A percentile compares a stretch with the other conserved stretches of the same genome.
Conservation (phyloP, 2,888 invertebrate species). For the Molorchus minor region DNA sequence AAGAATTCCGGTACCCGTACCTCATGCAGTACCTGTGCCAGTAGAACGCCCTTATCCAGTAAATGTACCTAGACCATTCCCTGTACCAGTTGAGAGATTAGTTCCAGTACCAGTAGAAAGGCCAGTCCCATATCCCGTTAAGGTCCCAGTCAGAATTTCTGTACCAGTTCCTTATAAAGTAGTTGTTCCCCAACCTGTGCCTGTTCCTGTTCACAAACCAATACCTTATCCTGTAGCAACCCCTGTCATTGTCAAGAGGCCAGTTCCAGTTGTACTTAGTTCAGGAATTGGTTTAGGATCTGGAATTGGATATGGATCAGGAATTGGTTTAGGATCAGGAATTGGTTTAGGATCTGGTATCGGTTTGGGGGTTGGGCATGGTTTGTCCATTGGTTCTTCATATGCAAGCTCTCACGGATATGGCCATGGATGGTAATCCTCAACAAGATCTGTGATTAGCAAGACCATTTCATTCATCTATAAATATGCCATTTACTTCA, state of each 20-base stretch:
- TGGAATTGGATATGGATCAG: conserved; percentile 18
- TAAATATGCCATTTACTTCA: conserved; percentile 35
- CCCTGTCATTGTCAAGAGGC: conserved; percentile 54
- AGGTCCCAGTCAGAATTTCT: conserved; percentile 61
- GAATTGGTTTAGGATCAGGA: conserved; percentile 12
- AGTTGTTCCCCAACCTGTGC: conserved; percentile 56
- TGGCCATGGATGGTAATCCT: conserved; percentile 23
- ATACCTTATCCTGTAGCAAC: conserved; percentile 66
- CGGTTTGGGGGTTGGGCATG: conserved; percentile 23
- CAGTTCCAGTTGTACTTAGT: conserved; percentile 37
- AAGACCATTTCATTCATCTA: conserved; percentile 31
- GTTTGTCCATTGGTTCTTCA: conserved; percentile 21
- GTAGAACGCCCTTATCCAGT: conserved; percentile 64
- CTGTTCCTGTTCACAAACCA: conserved; percentile 64
- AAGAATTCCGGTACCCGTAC: conserved; percentile 63
- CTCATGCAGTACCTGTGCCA: conserved; percentile 61
- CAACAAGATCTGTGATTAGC: conserved; percentile 34
- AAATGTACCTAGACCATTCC: conserved; percentile 63
- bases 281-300: conserved; percentile 19
- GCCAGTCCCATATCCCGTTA: conserved; percentile 63
- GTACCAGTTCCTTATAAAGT: conserved; percentile 57
- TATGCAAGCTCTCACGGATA: conserved; percentile 25
- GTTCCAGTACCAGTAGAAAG: conserved; percentile 67
- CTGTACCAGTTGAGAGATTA: conserved; percentile 65
- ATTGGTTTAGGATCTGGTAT: conserved; percentile 1